A percentile compares a stretch with the other conserved stretches of the same genome.
Conservation (phyloP, 2,797 vertebrate genomes). For the Eulemur mongoz region DNA sequence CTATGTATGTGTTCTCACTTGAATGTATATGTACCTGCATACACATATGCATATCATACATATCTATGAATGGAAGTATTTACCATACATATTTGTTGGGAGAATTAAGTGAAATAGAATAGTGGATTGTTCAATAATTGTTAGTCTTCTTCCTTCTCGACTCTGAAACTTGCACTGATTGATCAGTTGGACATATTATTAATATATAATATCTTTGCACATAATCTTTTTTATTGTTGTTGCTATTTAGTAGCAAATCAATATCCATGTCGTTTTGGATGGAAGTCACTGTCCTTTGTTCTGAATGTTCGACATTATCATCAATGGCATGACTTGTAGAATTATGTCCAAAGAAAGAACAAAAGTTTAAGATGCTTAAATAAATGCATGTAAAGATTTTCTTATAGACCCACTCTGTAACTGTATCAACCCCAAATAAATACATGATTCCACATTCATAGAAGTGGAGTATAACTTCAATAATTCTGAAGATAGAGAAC, state of each 20-base stretch:
- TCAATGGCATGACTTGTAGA: not conserved
- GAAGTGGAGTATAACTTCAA: not conserved
- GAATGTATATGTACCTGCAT: not conserved
- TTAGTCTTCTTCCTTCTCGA: not conserved
- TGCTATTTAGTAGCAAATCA: not conserved
- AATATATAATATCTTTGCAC: not conserved
- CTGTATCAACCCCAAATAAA: not conserved
- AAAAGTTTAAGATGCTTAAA: not conserved
- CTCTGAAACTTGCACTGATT: not conserved
- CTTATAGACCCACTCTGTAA: not conserved
- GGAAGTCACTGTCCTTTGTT: not conserved
- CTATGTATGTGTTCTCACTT: not conserved
- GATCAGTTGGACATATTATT: not conserved
- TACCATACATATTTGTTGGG: not conserved
- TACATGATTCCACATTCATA: not conserved
- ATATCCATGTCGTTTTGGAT: not conserved
- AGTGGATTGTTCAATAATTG: not conserved
- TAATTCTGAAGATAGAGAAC: not conserved
- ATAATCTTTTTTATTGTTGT: not conserved
- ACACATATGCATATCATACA: not conserved
- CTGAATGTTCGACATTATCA: not conserved
- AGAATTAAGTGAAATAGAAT: not conserved
- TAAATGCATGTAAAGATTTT: not conserved
- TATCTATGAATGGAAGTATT: not conserved
- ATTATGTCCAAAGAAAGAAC: not conserved